Conservation (phyloP, 2,888 invertebrate species). For the Drosophila nr. fundita region DNA sequence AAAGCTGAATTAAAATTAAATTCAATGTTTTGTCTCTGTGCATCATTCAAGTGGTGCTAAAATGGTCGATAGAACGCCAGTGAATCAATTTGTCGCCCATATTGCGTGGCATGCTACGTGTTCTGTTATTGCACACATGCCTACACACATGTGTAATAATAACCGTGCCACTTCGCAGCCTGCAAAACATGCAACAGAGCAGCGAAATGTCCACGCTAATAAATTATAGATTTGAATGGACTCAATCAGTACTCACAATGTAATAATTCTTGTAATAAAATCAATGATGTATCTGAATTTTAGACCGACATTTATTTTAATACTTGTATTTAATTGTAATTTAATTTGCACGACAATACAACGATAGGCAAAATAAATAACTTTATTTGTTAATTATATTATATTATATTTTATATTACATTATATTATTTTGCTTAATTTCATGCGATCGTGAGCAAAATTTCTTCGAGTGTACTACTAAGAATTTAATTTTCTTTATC, state of each 20-base stretch:
- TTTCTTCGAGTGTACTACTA: constrained; percentile 26
- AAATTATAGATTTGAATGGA: constrained; percentile 1
- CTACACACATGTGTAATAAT: neutral
- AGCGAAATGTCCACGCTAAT: neutral
- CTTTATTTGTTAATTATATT: neutral
- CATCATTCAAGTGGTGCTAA: constrained; percentile 3
- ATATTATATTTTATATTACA: neutral
- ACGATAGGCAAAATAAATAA: neutral
- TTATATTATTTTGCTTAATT: constrained; percentile 20
- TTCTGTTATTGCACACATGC: constrained; percentile 26
- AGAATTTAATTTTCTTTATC: constrained; percentile 29
- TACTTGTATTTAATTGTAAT: neutral
- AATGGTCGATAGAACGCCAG: constrained; percentile 9
- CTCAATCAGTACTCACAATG: neutral
- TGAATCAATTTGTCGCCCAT: constrained; percentile 50
- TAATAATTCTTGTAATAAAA: neutral
- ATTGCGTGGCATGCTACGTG: constrained; percentile 31
- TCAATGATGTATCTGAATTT: neutral
- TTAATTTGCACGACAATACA: neutral
- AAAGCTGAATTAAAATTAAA: constrained; percentile 52
- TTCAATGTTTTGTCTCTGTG: constrained; percentile 33
- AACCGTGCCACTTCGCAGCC: constrained; percentile 13
- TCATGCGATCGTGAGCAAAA: constrained; percentile 1
- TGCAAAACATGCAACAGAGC: neutral
- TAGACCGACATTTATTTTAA: neutral